A percentile compares a stretch with the other conserved stretches of the same genome.
These are phyloP conservation scores for Drosophila setosimentum DNA, from an alignment of 2,888 invertebrate genomes.

Conservation along the genomic window DNA sequence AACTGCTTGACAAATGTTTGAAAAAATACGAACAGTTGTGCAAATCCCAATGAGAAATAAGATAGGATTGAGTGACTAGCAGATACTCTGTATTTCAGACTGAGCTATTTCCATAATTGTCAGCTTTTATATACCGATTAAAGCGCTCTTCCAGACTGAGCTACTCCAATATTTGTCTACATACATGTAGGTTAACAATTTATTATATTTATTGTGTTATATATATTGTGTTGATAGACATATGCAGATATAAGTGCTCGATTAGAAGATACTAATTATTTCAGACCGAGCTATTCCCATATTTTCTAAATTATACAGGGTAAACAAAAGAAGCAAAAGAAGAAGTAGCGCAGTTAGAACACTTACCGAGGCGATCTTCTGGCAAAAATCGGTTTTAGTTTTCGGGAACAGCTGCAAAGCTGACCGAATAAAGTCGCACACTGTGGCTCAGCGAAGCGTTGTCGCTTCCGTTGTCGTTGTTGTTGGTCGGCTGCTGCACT, in stretches of 20 bases:
- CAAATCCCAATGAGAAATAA: constrained; percentile 25
- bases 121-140: background rate
- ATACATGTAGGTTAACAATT: too few species aligned
- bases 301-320: background rate
- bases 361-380: constrained; percentile 59
- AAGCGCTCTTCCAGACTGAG: background rate
- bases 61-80: background rate
- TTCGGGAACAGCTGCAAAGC: constrained; percentile 57
- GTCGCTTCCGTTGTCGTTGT: constrained; percentile 57
- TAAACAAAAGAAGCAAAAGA: background rate
- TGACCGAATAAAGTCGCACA: constrained; percentile 45
- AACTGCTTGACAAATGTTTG: constrained; percentile 7
- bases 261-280: too few species aligned
- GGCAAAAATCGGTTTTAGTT: constrained; percentile 19
- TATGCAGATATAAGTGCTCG: too few species aligned
- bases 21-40: constrained; percentile 41
- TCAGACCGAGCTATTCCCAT: background rate
- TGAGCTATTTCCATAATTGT: background rate
- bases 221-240: too few species aligned
- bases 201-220: too few species aligned
- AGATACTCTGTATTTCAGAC: background rate
- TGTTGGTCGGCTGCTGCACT: constrained; percentile 70
- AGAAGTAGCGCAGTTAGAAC: constrained; percentile 6
- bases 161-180: background rate
- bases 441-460: constrained; percentile 55